Conservation (phyloP, 2,888 invertebrate species). For the Neoaliturus tenellus region DNA sequence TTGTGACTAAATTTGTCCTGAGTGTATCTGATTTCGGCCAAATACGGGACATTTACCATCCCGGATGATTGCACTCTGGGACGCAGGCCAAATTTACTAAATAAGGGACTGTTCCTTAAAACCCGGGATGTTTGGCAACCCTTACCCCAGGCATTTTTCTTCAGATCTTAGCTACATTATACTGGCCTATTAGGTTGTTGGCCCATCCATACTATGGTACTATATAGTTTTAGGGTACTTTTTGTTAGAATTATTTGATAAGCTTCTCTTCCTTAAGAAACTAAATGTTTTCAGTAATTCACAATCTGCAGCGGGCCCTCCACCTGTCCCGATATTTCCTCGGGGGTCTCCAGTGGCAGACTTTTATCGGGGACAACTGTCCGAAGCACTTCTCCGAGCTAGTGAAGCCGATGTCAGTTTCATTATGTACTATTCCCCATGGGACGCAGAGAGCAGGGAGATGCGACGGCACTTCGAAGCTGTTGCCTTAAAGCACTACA, state of each 20-base stretch:
- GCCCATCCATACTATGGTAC: no score
- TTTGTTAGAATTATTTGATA: background rate
- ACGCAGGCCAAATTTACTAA: no score
- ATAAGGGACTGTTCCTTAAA: no score
- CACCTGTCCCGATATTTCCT: conserved; percentile 84
- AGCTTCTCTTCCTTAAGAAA: background rate
- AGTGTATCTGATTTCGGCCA: no score
- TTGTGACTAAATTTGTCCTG: no score
- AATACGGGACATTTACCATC: no score
- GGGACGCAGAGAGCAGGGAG: conserved; percentile 92
- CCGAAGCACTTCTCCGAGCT: conserved; percentile 78
- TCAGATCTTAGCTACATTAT: no score
- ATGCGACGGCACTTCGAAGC: conserved; percentile 84
- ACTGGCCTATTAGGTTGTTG: no score
- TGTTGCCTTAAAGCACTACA: conserved; percentile 82
- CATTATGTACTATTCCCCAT: conserved; percentile 96
- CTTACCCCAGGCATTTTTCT: no score
- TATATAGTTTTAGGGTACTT: no score
- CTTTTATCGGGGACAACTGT: conserved; percentile 86
- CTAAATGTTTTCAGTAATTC: background rate
- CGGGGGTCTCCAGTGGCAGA: conserved; percentile 82
- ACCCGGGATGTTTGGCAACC: no score
- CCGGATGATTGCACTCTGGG: no score
- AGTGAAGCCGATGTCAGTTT: conserved; percentile 85
- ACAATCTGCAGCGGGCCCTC: conserved; percentile 76